Conservation (phyloP, 2,888 invertebrate species). For the Oligia fasciuncula region DNA sequence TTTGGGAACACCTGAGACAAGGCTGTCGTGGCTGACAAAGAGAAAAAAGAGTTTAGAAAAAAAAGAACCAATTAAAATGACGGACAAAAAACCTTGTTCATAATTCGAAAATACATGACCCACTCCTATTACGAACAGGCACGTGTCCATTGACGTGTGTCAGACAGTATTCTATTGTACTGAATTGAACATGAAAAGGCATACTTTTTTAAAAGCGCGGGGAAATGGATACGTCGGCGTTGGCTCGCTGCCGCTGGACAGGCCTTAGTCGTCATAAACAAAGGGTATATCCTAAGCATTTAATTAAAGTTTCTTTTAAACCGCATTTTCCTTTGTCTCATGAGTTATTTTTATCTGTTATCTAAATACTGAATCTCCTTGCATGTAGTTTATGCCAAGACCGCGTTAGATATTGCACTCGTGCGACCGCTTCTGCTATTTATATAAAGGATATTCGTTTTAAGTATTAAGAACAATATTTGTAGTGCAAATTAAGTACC, state of each 20-base stretch:
- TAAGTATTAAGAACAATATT: constrained; percentile 6
- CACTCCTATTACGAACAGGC: constrained; percentile 28
- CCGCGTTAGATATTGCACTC: constrained; percentile 43
- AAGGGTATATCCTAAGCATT: constrained; percentile 72
- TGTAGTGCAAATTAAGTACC: not conserved
- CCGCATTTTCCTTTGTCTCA: constrained; percentile 73
- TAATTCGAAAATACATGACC: constrained; percentile 43
- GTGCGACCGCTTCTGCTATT: constrained; percentile 17
- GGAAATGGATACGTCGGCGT: constrained; percentile 72
- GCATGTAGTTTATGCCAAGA: constrained; percentile 60
- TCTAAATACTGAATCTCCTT: constrained; percentile 71
- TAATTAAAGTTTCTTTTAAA: constrained; percentile 86
- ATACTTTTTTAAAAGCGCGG: constrained; percentile 62
- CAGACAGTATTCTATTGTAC: constrained; percentile 41
- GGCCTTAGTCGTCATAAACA: constrained; percentile 73
- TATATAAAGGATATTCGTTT: constrained; percentile 17
- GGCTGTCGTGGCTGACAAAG: not conserved
- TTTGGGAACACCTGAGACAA: not conserved
- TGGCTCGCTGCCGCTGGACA: constrained; percentile 54
- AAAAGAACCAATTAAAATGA: constrained; percentile 8
- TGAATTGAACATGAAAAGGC: constrained; percentile 47
- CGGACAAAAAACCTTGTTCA: not conserved
- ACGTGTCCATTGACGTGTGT: constrained; percentile 37
- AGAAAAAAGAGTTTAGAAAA: not conserved
- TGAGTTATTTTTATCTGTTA: constrained; percentile 77